Percentiles rank a stretch among this genome's conserved stretches.
Evolutionary conservation across 2,888 invertebrate species (phyloP).

Genomic region (Cephus spinipes): DNA sequence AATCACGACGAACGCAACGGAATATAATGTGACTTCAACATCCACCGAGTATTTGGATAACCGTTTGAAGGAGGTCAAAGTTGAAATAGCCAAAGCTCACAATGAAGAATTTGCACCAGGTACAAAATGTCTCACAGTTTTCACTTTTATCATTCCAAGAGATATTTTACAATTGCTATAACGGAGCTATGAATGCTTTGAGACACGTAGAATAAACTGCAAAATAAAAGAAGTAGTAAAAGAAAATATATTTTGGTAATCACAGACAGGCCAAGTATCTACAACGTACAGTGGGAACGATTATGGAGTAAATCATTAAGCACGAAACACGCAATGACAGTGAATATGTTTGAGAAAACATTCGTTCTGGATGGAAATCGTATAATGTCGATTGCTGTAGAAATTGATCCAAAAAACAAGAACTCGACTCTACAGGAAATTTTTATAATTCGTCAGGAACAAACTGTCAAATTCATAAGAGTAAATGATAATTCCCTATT

Average conservation of each 20-base stretch:
- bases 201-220: not conserved
- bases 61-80: constrained; percentile 34
- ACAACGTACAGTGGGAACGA: constrained; percentile 36
- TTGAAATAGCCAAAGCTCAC: constrained; percentile 40
- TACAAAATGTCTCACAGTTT: not conserved
- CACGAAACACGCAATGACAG: constrained; percentile 25
- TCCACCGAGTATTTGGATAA: constrained; percentile 30
- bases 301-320: constrained; percentile 27
- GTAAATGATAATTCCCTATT: constrained; percentile 20
- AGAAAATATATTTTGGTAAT: not conserved
- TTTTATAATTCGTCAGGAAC: constrained; percentile 13
- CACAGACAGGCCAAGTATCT: constrained; percentile 33
- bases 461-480: constrained; percentile 33
- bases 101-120: constrained; percentile 18
- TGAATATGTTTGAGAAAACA: constrained; percentile 32
- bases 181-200: not conserved
- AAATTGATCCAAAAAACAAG: constrained; percentile 25
- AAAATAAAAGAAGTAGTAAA: not conserved
- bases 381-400: constrained; percentile 27
- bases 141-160: not conserved
- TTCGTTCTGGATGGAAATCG: constrained; percentile 36
- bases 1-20: not conserved
- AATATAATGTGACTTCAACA: not conserved
- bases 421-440: constrained; percentile 12
- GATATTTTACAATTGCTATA: not conserved